These are phyloP conservation scores for Metaphire vulgaris DNA, from an alignment of 1,140 invertebrate species.

Conservation along the genomic window DNA sequence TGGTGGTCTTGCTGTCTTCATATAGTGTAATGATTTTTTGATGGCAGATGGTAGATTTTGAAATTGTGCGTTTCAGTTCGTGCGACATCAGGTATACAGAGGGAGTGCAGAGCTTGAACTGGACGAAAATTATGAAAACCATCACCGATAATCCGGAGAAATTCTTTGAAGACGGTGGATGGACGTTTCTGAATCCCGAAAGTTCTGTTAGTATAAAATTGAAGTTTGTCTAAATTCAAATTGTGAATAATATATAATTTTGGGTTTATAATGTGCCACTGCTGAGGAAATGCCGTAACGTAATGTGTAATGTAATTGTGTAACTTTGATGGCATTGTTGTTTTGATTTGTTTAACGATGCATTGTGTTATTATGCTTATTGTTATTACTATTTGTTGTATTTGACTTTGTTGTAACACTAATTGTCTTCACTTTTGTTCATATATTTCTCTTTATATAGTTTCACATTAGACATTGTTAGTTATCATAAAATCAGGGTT, in stretches of 20 bases:
- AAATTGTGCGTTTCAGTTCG: constrained; percentile 56
- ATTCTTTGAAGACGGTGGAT: constrained; percentile 97
- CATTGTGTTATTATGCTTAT: not conserved
- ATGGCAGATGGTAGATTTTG: too few species aligned
- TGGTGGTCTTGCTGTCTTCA: too few species aligned
- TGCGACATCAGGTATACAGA: constrained; percentile 97
- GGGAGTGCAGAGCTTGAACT: constrained; percentile 96
- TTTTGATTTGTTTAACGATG: too few species aligned
- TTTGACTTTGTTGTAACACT: not conserved
- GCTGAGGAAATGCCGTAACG: not conserved
- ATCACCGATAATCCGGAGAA: constrained; percentile 97
- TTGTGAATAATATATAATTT: constrained; percentile 1
- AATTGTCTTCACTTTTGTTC: too few species aligned
- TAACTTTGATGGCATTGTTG: too few species aligned
- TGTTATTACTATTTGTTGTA: constrained; percentile 6
- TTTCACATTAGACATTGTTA: too few species aligned
- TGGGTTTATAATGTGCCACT: not conserved
- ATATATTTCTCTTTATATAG: too few species aligned
- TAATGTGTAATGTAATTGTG: too few species aligned
- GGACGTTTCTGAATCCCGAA: constrained; percentile 95
- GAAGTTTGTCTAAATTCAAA: constrained; percentile 55
- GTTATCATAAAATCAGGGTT: too few species aligned
- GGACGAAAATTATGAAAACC: constrained; percentile 99
- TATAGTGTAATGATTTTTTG: too few species aligned
- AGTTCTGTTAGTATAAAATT: constrained; percentile 42